Evolutionary conservation across 37 sponge, comb jelly and placozoan species (phyloP).

Genomic region (Amphimedon queenslandica): DNA sequence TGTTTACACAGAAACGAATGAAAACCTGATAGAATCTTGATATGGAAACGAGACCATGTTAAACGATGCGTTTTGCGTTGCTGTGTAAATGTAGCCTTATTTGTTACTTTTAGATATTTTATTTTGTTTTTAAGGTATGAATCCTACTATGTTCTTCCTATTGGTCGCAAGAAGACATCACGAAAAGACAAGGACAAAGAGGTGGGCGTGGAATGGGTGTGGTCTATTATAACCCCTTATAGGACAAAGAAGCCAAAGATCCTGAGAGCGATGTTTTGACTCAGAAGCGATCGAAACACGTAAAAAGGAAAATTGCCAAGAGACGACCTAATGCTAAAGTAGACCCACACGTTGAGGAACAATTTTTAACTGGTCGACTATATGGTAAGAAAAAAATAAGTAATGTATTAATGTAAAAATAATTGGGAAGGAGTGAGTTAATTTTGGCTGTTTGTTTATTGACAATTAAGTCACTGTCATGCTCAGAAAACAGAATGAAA

Average conservation of each 20-base stretch:
- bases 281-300: constrained; percentile 70
- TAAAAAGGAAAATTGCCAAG: constrained; percentile 63
- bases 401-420: neutral
- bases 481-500: too few relatives aligned
- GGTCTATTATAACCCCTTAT: neutral
- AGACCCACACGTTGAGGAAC: constrained; percentile 91
- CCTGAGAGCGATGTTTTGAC: constrained; percentile 61
- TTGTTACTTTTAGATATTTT: neutral
- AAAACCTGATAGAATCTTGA: neutral
- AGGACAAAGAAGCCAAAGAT: constrained; percentile 5
- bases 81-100: too few relatives aligned
- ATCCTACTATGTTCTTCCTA: constrained; percentile 79
- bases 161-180: constrained; percentile 79
- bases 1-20: too few relatives aligned
- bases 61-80: too few relatives aligned
- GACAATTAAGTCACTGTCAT: too few relatives aligned
- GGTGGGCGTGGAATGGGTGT: neutral
- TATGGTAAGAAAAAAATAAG: constrained; percentile 63
- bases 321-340: constrained; percentile 73
- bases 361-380: constrained; percentile 91
- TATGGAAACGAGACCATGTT: too few relatives aligned
- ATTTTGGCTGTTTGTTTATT: too few relatives aligned
- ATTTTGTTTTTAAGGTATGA: constrained; percentile 60
- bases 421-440: too few relatives aligned
- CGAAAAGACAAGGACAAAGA: constrained; percentile 8